Base-by-base conservation (phyloP, 1,140 invertebrate genomes). In the Listronotus bonariensis region DNA sequence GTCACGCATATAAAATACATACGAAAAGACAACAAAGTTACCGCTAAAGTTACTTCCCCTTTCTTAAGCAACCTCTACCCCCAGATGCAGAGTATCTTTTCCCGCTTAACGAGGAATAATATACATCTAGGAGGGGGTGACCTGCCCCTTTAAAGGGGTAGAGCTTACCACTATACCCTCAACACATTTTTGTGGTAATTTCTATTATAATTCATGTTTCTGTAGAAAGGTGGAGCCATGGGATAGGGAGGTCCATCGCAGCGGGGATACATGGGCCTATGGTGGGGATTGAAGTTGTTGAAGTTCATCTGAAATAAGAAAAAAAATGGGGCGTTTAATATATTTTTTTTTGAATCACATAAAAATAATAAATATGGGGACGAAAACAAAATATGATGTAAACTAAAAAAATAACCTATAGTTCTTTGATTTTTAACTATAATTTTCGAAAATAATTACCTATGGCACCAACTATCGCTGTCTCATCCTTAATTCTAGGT, bases 171-270 rank as follows among this genome's bases (percentile, higher is more conserved):
- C 69, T 78, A 78, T 66, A 78, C 76, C 69, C 74, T 72, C 40
- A 74, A 66, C 51, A 77, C 69, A 65, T 78, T 78, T 65, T 78
- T 78, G 67, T 76, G 73, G 52, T 76, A 72, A 45, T 69, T 68
- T 63, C 71, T 71, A 48, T 76, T 77, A 65, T 75, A 74, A 64
- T 75, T 71, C 70, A 77, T 71, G 52, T 74, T 77, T 64, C 74
- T 73, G 59, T 75, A 77, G 58, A 77, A 76, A 14, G 71, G 61
- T 3, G 74, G 75, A 10, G 73, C 65, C 48, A 73, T 57, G 8
- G 74, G 68, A 57, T 71, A 74, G 17, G 68, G 61, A 54, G 52
- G 70, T 54, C 64, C 64, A 12, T 66, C 64, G 56, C 64, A 66
- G 14, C 64, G 55, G 34, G 45, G 74, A 67, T 64, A 74, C 75